Percentiles rank a stretch among this genome's conserved stretches.
These are phyloP conservation scores for Lycophotia porphyrea DNA, from an alignment of 2,888 invertebrate species.

Conservation along the genomic window DNA sequence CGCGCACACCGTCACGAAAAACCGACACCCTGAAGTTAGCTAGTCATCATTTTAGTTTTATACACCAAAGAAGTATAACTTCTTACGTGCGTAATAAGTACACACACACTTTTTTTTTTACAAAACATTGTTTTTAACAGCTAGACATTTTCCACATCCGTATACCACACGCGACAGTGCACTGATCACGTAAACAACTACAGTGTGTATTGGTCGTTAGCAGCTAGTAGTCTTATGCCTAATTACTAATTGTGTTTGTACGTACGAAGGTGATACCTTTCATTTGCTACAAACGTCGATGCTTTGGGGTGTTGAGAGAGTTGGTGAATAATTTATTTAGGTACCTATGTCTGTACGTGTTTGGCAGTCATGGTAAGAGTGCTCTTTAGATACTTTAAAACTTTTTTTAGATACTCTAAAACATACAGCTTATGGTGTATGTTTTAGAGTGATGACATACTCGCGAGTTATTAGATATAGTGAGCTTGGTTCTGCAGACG, in stretches of 20 bases:
- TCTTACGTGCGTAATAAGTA: too few relatives aligned
- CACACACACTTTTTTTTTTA: too few relatives aligned
- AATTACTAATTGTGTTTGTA: slow-evolving; percentile 73
- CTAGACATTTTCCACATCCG: slow-evolving; percentile 29
- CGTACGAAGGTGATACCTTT: slow-evolving; percentile 50
- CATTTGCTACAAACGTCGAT: slow-evolving; percentile 17
- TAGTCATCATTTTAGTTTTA: too few relatives aligned
- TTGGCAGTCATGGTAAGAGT: neutral
- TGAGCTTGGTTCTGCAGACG: too few relatives aligned
- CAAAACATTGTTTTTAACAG: neutral
- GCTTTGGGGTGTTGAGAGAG: neutral
- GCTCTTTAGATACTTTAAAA: neutral
- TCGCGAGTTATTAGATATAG: neutral
- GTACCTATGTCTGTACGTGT: neutral
- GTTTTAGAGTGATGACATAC: too few relatives aligned
- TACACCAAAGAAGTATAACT: too few relatives aligned
- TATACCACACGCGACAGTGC: slow-evolving; percentile 62
- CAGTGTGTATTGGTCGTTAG: slow-evolving; percentile 76
- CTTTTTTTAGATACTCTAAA: too few relatives aligned
- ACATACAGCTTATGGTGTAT: too few relatives aligned
- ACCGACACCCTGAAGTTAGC: too few relatives aligned
- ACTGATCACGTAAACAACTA: slow-evolving; percentile 79
- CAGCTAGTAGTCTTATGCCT: slow-evolving; percentile 72
- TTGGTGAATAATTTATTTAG: neutral
- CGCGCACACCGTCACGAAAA: too few relatives aligned